phyloP scores from a whole-genome alignment of 2,888 invertebrate species.

The Lissonota sp. region DNA sequence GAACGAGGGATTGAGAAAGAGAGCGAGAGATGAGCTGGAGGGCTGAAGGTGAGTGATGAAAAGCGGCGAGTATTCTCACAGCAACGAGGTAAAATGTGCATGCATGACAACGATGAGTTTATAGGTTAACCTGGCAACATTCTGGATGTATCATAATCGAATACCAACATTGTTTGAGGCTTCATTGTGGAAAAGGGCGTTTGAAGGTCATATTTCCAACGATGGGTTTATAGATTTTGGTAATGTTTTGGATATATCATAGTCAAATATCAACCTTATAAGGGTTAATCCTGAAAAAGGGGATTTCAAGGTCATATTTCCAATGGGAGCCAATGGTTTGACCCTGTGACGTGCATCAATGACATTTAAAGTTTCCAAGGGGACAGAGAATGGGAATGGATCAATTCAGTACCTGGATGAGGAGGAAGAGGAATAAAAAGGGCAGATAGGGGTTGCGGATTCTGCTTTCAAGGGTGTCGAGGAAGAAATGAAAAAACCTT shows the following conservation, averaged over 20 bases:
- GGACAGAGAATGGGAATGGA: no score
- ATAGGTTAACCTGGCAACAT: constrained; percentile 8
- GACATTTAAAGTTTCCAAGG: no score
- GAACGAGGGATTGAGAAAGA: constrained; percentile 42
- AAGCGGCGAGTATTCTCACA: constrained; percentile 28
- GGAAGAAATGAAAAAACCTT: constrained; percentile 48
- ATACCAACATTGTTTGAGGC: no score
- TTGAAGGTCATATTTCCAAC: no score
- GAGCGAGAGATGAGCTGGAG: constrained; percentile 27
- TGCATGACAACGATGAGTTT: background rate
- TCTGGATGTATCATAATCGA: no score
- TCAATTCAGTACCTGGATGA: background rate
- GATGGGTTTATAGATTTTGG: constrained; percentile 16
- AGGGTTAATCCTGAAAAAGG: no score
- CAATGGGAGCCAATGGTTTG: no score
- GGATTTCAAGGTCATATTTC: no score
- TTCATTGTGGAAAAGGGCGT: no score
- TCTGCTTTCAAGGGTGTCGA: constrained; percentile 41
- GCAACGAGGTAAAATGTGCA: constrained; percentile 17
- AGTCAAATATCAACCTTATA: constrained; percentile 23
- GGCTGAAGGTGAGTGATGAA: constrained; percentile 58
- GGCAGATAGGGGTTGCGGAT: constrained; percentile 6
- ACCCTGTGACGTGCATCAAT: no score
- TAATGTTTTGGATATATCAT: constrained; percentile 22
- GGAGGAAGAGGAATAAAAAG: constrained; percentile 19